These are phyloP conservation scores for Poeciliopsis infans DNA, from an alignment of 2,797 vertebrate species.

Conservation along the genomic window DNA sequence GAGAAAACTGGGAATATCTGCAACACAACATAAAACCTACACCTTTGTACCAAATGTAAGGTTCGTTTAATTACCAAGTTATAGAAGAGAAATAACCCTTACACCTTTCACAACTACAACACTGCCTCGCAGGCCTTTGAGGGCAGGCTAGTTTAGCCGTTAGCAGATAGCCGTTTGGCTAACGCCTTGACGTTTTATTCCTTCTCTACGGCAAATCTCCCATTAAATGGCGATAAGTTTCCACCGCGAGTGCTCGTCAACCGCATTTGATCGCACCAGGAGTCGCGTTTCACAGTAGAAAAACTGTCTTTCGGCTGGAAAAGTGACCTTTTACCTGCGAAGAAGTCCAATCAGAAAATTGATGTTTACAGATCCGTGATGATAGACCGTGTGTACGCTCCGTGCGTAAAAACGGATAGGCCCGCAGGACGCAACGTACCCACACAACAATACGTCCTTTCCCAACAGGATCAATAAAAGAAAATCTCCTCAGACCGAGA, in stretches of 20 bases:
- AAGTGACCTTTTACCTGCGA: conserved; percentile 72
- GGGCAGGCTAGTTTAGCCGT: conserved; percentile 53
- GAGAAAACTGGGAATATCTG: background rate
- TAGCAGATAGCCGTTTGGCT: conserved; percentile 59
- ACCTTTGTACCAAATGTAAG: fast-evolving
- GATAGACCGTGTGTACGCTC: conserved; percentile 73
- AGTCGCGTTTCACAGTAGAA: background rate
- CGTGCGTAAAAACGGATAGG: conserved; percentile 79
- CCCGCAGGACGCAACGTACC: conserved; percentile 74
- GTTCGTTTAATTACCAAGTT: fast-evolving
- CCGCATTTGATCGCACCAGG: fast-evolving
- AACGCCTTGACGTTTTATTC: conserved; percentile 62
- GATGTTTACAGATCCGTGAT: conserved; percentile 80
- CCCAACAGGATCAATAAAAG: conserved; percentile 59
- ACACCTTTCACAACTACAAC: background rate
- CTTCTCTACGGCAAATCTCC: conserved; percentile 44
- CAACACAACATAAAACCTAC: background rate
- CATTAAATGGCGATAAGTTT: conserved; percentile 13
- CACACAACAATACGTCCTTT: conserved; percentile 74
- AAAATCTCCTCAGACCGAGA: conserved; percentile 45
- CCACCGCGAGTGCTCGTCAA: background rate
- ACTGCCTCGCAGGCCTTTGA: conserved; percentile 29
- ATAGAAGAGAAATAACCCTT: background rate
- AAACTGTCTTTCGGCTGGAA: conserved; percentile 6
- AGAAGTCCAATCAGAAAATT: conserved; percentile 72